Evolutionary conservation across 2,888 invertebrate genomes (phyloP).

Genomic region (Hedychridium roseum): DNA sequence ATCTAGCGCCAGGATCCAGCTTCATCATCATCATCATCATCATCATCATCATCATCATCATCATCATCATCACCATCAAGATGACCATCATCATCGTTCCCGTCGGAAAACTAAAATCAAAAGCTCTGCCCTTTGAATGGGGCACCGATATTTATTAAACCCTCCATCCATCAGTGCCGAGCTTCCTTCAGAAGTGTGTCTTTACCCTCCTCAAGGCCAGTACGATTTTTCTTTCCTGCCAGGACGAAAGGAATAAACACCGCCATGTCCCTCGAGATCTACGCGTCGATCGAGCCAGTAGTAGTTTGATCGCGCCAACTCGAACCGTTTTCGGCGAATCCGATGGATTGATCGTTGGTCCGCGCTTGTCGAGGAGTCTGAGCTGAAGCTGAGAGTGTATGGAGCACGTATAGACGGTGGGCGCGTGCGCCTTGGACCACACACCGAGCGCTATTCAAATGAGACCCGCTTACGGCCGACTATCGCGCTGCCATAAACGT

Average conservation of each 20-base stretch:
- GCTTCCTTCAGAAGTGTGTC: slow-evolving; percentile 12
- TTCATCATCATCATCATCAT: slow-evolving; percentile 10
- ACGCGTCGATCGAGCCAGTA: neutral
- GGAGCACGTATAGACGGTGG: no score
- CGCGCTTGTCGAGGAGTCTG: no score
- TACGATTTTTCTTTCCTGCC: neutral
- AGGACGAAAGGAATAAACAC: neutral
- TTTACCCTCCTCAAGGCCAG: neutral
- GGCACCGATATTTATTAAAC: slow-evolving; percentile 44
- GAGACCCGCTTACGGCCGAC: slow-evolving; percentile 34
- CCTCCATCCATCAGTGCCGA: slow-evolving; percentile 33
- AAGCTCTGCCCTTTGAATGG: slow-evolving; percentile 10
- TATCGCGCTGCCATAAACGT: slow-evolving; percentile 37
- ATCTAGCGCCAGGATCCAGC: slow-evolving; percentile 12
- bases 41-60: slow-evolving; percentile 20
- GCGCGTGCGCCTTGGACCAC: slow-evolving; percentile 45
- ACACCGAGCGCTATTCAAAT: slow-evolving; percentile 53
- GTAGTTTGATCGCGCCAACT: no score
- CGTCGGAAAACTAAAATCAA: slow-evolving; percentile 15
- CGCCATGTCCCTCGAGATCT: neutral
- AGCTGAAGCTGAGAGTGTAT: no score
- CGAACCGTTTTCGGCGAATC: no score
- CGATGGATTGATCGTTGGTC: no score
- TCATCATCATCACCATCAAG: slow-evolving; percentile 8
- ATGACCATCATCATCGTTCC: neutral